Evolutionary conservation across 2,888 invertebrate species (phyloP).

Genomic region (Andrena minutula): DNA sequence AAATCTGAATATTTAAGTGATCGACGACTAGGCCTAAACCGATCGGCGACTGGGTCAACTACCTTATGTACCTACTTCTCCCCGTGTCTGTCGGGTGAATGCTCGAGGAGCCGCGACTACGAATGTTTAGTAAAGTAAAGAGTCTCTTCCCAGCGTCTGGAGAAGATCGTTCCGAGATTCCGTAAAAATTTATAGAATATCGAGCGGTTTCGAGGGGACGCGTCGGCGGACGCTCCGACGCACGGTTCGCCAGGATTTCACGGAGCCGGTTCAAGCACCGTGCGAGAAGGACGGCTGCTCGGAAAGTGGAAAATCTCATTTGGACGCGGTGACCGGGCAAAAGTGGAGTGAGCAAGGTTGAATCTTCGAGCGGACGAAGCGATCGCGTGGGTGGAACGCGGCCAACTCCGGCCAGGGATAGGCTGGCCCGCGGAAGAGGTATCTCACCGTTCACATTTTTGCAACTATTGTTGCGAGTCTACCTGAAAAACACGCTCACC

Average conservation of each 20-base stretch:
- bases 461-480: neutral
- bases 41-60: no score
- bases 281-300: constrained; percentile 32
- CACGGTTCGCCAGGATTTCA: constrained; percentile 41
- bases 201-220: constrained; percentile 44
- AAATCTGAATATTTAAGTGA: no score
- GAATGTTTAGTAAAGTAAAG: constrained; percentile 14
- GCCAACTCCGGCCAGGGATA: constrained; percentile 1
- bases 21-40: no score
- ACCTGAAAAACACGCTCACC: constrained; percentile 1
- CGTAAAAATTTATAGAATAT: constrained; percentile 62
- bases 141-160: neutral
- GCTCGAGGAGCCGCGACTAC: neutral
- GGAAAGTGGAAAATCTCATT: constrained; percentile 70
- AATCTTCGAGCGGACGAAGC: constrained; percentile 71
- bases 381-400: constrained; percentile 70
- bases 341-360: constrained; percentile 70
- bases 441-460: constrained; percentile 20
- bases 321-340: constrained; percentile 69
- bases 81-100: no score
- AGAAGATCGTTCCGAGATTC: constrained; percentile 14
- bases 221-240: neutral
- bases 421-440: constrained; percentile 3
- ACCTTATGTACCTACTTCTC: no score
- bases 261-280: neutral